A percentile compares a stretch with the other conserved stretches of the same genome.
These are phyloP conservation scores for Muscina levida DNA, from an alignment of 2,888 invertebrate species.

Conservation along the genomic window DNA sequence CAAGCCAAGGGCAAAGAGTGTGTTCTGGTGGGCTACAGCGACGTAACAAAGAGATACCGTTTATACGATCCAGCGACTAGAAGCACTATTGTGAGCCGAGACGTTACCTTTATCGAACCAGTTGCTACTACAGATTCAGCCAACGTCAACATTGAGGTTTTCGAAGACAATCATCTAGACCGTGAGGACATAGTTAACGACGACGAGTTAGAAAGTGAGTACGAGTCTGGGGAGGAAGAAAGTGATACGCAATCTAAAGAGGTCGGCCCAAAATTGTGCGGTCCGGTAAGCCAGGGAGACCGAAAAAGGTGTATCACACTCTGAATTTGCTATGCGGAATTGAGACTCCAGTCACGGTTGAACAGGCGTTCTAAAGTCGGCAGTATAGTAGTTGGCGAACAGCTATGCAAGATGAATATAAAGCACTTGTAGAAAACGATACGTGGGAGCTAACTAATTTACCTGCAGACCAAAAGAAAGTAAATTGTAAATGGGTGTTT, in stretches of 20 bases:
- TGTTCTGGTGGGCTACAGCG: slow-evolving; percentile 13
- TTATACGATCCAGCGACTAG: slow-evolving; percentile 28
- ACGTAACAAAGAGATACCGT: slow-evolving; percentile 44
- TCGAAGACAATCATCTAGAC: not conserved
- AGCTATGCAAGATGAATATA: slow-evolving; percentile 42
- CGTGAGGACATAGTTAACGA: not conserved
- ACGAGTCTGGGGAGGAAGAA: slow-evolving; percentile 34
- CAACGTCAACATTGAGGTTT: not conserved
- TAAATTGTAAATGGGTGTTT: slow-evolving; percentile 61
- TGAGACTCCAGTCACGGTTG: slow-evolving; percentile 3
- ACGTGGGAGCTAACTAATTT: slow-evolving; percentile 51
- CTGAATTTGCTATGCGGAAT: slow-evolving; percentile 38
- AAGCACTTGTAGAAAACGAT: slow-evolving; percentile 28
- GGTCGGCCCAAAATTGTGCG: slow-evolving; percentile 35
- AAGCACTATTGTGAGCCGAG: slow-evolving; percentile 41
- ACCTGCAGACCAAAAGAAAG: slow-evolving; percentile 43
- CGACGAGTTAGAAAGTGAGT: too few species aligned
- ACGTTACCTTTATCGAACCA: slow-evolving; percentile 46
- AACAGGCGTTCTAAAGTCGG: slow-evolving; percentile 22
- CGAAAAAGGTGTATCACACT: slow-evolving; percentile 21
- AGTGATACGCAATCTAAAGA: not conserved
- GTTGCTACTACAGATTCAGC: not conserved
- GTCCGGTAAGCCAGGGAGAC: slow-evolving; percentile 37
- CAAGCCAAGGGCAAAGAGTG: not conserved
- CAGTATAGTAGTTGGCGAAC: slow-evolving; percentile 12